phyloP scores from a whole-genome alignment of 2,113 vertebrate genomes.

The Rhinichthys klamathensis region DNA sequence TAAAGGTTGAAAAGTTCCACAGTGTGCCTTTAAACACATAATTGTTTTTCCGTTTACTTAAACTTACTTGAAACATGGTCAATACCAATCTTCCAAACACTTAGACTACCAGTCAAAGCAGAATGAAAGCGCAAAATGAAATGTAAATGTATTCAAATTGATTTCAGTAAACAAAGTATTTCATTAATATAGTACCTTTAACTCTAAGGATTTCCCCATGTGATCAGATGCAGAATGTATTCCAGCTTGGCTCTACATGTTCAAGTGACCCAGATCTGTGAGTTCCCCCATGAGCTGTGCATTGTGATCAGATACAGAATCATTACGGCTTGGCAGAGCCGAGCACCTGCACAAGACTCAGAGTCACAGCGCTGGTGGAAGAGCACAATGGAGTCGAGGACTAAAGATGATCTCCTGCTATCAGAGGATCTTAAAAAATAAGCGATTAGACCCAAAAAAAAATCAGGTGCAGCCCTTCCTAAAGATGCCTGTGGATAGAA shows the following conservation, averaged over 20 bases:
- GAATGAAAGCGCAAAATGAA: background rate
- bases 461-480: slow-evolving; percentile 69
- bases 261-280: slow-evolving; percentile 66
- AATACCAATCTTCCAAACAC: too few relatives aligned
- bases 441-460: slow-evolving; percentile 71
- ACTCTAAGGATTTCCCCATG: background rate
- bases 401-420: slow-evolving; percentile 66
- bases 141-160: background rate
- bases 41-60: too few relatives aligned
- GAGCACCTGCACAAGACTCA: background rate
- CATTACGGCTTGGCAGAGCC: slow-evolving; percentile 4
- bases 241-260: slow-evolving; percentile 53
- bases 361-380: slow-evolving; percentile 1
- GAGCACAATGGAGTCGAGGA: background rate
- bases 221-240: background rate
- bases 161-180: background rate
- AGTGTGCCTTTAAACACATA: too few relatives aligned
- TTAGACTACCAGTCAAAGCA: background rate
- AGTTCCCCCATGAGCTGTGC: slow-evolving; percentile 66
- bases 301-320: slow-evolving; percentile 62
- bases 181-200: background rate
- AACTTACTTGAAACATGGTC: too few relatives aligned
- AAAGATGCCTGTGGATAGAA: slow-evolving; percentile 69
- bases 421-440: slow-evolving; percentile 76
- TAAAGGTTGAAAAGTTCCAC: too few relatives aligned